A percentile compares a stretch with the other conserved stretches of the same genome.
These are phyloP conservation scores for Gari tellinella DNA, from an alignment of 2,888 invertebrate genomes.

Conservation along the genomic window DNA sequence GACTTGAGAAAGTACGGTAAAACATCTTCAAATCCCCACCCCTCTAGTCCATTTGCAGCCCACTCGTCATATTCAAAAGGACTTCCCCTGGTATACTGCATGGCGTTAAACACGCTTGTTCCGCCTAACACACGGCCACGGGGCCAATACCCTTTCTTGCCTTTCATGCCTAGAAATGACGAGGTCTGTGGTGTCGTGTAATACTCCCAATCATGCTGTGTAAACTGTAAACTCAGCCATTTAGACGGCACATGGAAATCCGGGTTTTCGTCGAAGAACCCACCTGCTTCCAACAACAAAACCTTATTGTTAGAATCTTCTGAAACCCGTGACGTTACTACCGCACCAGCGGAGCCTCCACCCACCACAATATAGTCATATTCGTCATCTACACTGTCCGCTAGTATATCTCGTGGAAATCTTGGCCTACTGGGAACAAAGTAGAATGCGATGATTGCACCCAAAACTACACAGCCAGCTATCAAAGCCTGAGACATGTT, in stretches of 20 bases:
- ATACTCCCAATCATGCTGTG: constrained; percentile 82
- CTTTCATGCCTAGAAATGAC: constrained; percentile 42
- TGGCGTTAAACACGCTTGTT: constrained; percentile 10
- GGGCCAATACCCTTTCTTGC: constrained; percentile 18
- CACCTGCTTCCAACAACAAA: constrained; percentile 84
- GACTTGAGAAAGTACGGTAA: constrained; percentile 13
- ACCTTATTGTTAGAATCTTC: constrained; percentile 28
- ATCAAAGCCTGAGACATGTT: too few relatives aligned
- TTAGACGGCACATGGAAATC: constrained; percentile 84
- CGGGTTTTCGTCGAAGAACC: constrained; percentile 82
- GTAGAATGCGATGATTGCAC: too few relatives aligned
- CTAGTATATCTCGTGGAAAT: too few relatives aligned
- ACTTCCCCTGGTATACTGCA: constrained; percentile 26
- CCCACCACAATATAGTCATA: too few relatives aligned
- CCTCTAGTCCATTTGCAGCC: background rate
- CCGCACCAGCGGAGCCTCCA: too few relatives aligned
- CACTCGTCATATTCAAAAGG: constrained; percentile 8
- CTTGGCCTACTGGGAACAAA: too few relatives aligned
- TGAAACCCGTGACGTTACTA: too few relatives aligned
- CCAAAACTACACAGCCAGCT: too few relatives aligned
- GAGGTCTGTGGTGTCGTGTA: constrained; percentile 83
- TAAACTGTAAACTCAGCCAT: constrained; percentile 80
- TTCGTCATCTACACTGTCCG: too few relatives aligned
- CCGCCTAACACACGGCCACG: constrained; percentile 24
- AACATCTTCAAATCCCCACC: constrained; percentile 10